A percentile compares a stretch with the other conserved stretches of the same genome.
Evolutionary conservation across 2,113 vertebrate genomes (phyloP).

Genomic region (Pyxicephalus adspersus): DNA sequence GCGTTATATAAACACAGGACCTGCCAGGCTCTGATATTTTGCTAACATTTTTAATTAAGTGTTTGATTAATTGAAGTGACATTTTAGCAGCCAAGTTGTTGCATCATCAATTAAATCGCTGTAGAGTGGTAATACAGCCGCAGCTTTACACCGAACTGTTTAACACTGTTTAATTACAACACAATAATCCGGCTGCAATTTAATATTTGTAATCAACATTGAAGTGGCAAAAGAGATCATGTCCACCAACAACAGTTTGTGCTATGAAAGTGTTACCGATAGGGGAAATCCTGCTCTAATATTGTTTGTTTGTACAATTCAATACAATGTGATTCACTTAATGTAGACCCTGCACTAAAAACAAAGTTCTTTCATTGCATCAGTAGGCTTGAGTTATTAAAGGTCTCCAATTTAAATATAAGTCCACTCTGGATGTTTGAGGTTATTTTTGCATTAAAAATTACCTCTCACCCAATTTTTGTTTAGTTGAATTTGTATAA

Average conservation of each 20-base stretch:
- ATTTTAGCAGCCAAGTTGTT: conserved; percentile 25
- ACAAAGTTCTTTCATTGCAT: too few species aligned
- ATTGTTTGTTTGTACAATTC: too few species aligned
- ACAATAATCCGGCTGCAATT: not conserved
- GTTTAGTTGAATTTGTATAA: too few species aligned
- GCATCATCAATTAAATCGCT: conserved; percentile 43
- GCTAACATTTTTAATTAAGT: conserved; percentile 53
- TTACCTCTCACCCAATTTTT: too few species aligned
- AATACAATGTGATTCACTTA: too few species aligned
- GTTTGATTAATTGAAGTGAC: conserved; percentile 54
- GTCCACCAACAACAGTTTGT: conserved; percentile 11
- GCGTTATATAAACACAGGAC: conserved; percentile 33
- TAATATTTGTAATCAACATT: conserved; percentile 20
- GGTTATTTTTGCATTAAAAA: too few species aligned
- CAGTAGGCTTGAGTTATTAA: too few species aligned
- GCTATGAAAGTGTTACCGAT: conserved; percentile 18
- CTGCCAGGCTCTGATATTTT: conserved; percentile 31
- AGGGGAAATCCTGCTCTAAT: too few species aligned
- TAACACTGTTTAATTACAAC: conserved; percentile 37
- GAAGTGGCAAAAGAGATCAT: not conserved
- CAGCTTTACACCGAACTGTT: conserved; percentile 6
- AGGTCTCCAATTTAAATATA: too few species aligned
- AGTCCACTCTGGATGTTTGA: too few species aligned
- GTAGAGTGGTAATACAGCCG: conserved; percentile 6
- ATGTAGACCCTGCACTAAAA: too few species aligned